Evolutionary conservation across 2,113 vertebrate species (phyloP), one percentile per base, ranked within the genome.

Genomic region (Anhinga rufa): DNA sequence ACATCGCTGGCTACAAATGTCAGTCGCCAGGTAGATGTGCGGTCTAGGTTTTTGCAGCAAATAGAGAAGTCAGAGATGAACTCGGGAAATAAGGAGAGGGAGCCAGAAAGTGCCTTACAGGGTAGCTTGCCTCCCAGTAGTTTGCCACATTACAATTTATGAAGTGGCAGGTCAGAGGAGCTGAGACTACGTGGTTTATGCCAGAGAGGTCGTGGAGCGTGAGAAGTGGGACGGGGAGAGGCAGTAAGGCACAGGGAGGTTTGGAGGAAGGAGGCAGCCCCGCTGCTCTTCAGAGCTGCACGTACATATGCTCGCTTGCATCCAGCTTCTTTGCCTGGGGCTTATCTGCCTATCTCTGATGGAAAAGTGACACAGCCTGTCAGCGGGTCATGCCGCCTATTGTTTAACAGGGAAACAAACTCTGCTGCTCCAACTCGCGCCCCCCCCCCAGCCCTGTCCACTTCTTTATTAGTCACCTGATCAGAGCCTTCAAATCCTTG

Each of bases 401-500:
- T 32, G 71, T 29, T 76, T 55, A 66, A 22, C 31, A 13, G 42
- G 2, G 9, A 32, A 57, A 29, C 48, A 48, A 49, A 57, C 60
- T 46, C 77, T 26, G 44, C 90, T 24, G 42, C 66, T 62, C n/a
- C 42, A 38, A 61, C 46, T 38, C 13, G 26, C 28, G 9, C 19
- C 42, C 29, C 18, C 46, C 8, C 15, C 46, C 66, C 13, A 1
- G 12, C 46, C 46, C 77, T 82, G 28, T 75, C 75, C 42, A 9
- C 69, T 48, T 70, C 65, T 84, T 74, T 46, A 12, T 49, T 24
- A 71, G 72, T 70, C 58, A 65, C 94, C 88, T 61, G 86, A 66
- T 90, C 44, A 36, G 77, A 61, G 82, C 71, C 85, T 58, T 31
- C 82, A 93, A 57, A 93, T 87, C 95, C 92, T 88, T 95, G 96